A percentile compares a stretch with the other conserved stretches of the same genome.
These are phyloP conservation scores for Eunapius fragilis DNA, from an alignment of 37 sponge, comb jelly and placozoan species.

Conservation along the genomic window DNA sequence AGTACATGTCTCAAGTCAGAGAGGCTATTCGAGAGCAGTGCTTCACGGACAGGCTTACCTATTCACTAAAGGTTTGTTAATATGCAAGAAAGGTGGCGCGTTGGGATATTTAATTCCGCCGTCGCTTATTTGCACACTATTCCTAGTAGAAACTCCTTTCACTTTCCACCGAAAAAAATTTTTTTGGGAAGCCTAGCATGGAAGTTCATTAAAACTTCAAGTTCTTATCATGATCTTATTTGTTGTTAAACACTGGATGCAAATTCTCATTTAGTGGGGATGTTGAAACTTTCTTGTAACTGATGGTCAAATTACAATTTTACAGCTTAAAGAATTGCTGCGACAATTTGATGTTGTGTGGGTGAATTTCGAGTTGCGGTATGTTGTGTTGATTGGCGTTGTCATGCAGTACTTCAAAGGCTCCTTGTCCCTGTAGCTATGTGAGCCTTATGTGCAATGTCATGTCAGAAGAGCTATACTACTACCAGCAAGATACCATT, in stretches of 20 bases:
- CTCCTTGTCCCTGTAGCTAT: slow-evolving; percentile 60
- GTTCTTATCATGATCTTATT: no score
- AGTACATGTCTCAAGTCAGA: slow-evolving; percentile 61
- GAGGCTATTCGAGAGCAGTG: slow-evolving; percentile 59
- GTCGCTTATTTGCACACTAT: background rate
- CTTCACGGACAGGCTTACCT: slow-evolving; percentile 9
- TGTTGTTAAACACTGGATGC: no score
- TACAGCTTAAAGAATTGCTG: slow-evolving; percentile 68
- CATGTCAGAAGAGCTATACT: slow-evolving; percentile 65
- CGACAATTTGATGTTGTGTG: slow-evolving; percentile 78
- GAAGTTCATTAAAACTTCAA: no score
- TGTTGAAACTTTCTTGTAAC: no score
- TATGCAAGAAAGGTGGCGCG: no score
- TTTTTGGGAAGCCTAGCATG: no score
- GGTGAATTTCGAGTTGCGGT: slow-evolving; percentile 93
- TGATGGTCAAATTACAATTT: background rate
- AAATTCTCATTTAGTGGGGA: background rate
- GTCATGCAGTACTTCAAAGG: background rate
- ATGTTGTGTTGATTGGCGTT: background rate
- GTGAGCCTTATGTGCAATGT: slow-evolving; percentile 84
- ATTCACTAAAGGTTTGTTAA: slow-evolving; percentile 35
- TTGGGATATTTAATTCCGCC: no score
- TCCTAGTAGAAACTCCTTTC: no score
- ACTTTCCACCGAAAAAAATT: no score
- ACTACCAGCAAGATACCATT: slow-evolving; percentile 79